Conservation (phyloP, 2,888 invertebrate species). For the Polymixis lichenea region DNA sequence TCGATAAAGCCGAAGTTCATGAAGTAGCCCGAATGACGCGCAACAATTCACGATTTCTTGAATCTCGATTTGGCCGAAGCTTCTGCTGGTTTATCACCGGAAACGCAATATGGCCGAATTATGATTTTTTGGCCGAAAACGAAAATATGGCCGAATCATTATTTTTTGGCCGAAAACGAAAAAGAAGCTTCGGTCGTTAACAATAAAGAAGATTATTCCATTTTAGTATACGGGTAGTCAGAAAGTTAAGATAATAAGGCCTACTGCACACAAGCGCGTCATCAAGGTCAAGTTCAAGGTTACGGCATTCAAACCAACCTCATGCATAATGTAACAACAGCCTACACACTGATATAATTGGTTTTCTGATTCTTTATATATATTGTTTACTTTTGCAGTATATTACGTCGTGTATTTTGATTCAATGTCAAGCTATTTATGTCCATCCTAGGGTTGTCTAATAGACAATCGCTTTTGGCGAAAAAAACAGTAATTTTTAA, state of each 20-base stretch:
- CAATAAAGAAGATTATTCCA: neutral
- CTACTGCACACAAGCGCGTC: neutral
- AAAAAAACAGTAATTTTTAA: neutral
- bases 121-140: too few relatives aligned
- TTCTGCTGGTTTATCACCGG: too few relatives aligned
- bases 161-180: too few relatives aligned
- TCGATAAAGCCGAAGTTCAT: too few relatives aligned
- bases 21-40: too few relatives aligned
- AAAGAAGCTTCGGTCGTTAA: too few relatives aligned
- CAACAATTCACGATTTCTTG: too few relatives aligned
- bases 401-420: constrained; percentile 1
- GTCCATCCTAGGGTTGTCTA: neutral
- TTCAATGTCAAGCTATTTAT: neutral
- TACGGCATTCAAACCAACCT: constrained; percentile 43
- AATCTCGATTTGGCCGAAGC: too few relatives aligned
- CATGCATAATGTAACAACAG: constrained; percentile 53
- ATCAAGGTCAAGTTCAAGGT: constrained; percentile 64
- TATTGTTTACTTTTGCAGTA: constrained; percentile 20
- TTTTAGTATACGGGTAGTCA: neutral
- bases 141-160: too few relatives aligned
- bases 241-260: neutral
- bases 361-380: constrained; percentile 35
- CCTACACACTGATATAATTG: constrained; percentile 47
- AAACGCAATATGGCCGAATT: too few relatives aligned
- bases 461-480: neutral